A percentile compares a stretch with the other conserved stretches of the same genome.
These are phyloP conservation scores for Zaprionus gabonicus DNA, from an alignment of 1,140 invertebrate genomes.

Conservation along the genomic window DNA sequence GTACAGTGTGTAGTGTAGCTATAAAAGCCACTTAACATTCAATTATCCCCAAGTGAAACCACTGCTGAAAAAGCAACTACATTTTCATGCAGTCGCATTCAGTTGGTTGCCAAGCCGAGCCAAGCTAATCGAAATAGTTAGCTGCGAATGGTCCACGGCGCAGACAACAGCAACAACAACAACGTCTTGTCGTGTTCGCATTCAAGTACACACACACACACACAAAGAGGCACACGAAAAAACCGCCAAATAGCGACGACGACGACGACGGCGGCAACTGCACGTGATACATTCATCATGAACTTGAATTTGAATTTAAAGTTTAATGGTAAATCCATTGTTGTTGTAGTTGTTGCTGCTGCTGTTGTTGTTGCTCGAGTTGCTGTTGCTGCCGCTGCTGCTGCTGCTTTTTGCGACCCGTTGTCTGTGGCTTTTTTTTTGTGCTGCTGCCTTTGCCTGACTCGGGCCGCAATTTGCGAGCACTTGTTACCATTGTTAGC, in stretches of 20 bases:
- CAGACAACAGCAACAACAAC: conserved; percentile 3
- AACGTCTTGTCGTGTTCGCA: conserved; percentile 34
- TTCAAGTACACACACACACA: conserved; percentile 38
- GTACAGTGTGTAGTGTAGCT: not conserved
- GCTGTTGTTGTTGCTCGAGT: conserved; percentile 5
- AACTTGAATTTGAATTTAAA: conserved; percentile 84
- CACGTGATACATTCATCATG: conserved; percentile 84
- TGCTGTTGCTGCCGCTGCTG: conserved; percentile 19
- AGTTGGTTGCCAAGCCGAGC: not conserved
- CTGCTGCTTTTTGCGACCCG: conserved; percentile 12
- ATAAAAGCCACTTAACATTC: conserved; percentile 1
- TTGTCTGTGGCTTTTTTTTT: conserved; percentile 20
- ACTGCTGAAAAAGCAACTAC: not conserved
- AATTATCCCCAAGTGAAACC: not conserved
- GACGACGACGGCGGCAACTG: conserved; percentile 54
- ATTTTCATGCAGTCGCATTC: conserved; percentile 9
- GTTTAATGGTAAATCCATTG: conserved; percentile 81
- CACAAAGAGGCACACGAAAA: conserved; percentile 28
- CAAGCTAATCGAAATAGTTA: conserved; percentile 8
- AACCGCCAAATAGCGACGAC: conserved; percentile 54
- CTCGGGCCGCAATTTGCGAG: conserved; percentile 67
- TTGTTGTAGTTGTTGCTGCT: conserved; percentile 35
- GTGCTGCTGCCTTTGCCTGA: conserved; percentile 17
- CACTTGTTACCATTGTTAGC: conserved; percentile 69
- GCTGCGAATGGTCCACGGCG: not conserved